Conservation (phyloP, 2,888 invertebrate genomes). For the Ennomos erosarius region DNA sequence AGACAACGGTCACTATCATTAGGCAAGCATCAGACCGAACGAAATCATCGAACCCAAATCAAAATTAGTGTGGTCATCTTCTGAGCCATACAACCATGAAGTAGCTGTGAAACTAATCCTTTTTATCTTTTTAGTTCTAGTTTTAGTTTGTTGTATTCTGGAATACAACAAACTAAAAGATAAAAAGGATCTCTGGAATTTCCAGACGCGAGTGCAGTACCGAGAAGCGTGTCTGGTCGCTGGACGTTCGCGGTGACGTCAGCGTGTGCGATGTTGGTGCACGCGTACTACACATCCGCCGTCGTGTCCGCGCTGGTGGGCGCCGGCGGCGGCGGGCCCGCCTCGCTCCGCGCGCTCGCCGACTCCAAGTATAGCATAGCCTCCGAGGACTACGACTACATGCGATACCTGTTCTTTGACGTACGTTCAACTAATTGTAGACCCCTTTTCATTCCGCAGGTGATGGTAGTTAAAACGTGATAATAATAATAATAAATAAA, state of each 20-base stretch:
- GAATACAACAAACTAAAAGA: too few species aligned
- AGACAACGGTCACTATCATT: too few species aligned
- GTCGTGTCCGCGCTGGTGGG: constrained; percentile 75
- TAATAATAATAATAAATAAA: too few species aligned
- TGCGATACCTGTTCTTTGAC: constrained; percentile 66
- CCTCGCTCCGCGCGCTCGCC: constrained; percentile 58
- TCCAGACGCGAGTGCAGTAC: constrained; percentile 72
- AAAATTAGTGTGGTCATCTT: too few species aligned
- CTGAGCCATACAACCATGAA: too few species aligned
- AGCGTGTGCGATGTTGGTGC: constrained; percentile 69
- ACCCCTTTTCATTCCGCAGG: too few species aligned
- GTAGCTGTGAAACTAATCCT: too few species aligned
- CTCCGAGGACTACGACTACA: constrained; percentile 68
- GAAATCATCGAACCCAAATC: too few species aligned
- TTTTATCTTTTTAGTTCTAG: too few species aligned
- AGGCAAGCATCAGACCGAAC: too few species aligned
- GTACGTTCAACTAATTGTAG: constrained; percentile 48
- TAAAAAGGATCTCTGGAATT: too few species aligned
- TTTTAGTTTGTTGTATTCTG: neutral
- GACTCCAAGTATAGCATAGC: constrained; percentile 71
- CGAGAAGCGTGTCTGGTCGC: constrained; percentile 64
- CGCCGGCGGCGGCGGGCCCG: constrained; percentile 62
- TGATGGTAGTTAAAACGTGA: too few species aligned
- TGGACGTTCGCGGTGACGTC: constrained; percentile 69
- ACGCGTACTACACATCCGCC: constrained; percentile 76